phyloP scores from a whole-genome alignment of 2,888 invertebrate genomes.

The Germaria angustata region DNA sequence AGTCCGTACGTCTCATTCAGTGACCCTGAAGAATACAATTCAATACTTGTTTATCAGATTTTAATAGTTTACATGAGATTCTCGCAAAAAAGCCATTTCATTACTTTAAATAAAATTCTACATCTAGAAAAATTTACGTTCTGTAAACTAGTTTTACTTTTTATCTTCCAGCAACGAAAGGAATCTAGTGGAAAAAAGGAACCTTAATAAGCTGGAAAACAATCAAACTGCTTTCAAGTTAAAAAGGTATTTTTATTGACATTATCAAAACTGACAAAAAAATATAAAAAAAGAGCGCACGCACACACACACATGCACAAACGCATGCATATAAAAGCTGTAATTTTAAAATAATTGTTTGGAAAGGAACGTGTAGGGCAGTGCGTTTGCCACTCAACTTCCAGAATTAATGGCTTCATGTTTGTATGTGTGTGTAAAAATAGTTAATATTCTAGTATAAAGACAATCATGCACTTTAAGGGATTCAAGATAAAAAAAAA shows the following conservation, averaged over 20 bases:
- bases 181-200: not conserved
- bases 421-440: not conserved
- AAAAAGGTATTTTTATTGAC: constrained; percentile 18
- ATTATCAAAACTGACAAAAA: constrained; percentile 13
- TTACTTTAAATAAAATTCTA: constrained; percentile 14
- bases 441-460: constrained; percentile 14
- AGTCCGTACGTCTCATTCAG: not conserved
- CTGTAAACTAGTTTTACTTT: constrained; percentile 20
- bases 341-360: not conserved
- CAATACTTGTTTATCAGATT: not conserved
- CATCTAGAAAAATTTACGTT: not conserved
- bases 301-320: not conserved
- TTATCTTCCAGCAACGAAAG: not conserved
- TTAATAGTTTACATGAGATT: too few species aligned
- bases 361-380: not conserved
- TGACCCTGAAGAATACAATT: constrained; percentile 27
- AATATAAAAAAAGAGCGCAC: not conserved
- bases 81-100: not conserved
- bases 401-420: not conserved
- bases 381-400: not conserved
- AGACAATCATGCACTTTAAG: constrained; percentile 32
- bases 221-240: not conserved
- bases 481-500: constrained; percentile 21
- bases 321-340: not conserved
- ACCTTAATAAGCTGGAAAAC: not conserved